Percentiles rank a stretch among this genome's conserved stretches.
Evolutionary conservation across 1,140 invertebrate species (phyloP).

Genomic region (Glossosoma conforme): DNA sequence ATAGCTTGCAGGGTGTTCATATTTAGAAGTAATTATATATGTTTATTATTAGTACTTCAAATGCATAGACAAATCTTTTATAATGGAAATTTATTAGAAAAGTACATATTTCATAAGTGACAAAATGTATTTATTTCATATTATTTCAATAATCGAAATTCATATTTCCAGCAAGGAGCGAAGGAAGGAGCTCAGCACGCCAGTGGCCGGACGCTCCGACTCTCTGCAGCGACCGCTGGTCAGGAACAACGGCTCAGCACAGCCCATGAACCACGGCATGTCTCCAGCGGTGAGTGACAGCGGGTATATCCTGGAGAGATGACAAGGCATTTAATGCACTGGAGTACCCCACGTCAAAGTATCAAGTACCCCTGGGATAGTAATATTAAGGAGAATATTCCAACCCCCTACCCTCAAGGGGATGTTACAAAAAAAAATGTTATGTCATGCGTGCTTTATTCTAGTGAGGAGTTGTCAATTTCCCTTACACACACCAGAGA

Average conservation of each 20-base stretch:
- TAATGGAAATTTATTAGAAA: too few relatives aligned
- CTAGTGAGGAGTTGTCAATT: too few relatives aligned
- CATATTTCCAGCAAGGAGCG: constrained; percentile 40
- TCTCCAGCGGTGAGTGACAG: constrained; percentile 22
- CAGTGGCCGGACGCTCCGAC: constrained; percentile 24
- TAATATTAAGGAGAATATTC: too few relatives aligned
- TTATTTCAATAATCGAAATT: not conserved
- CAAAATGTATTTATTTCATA: not conserved
- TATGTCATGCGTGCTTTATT: too few relatives aligned
- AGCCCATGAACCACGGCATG: constrained; percentile 19
- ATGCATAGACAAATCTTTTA: too few relatives aligned
- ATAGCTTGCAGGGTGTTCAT: too few relatives aligned
- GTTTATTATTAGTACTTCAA: too few relatives aligned
- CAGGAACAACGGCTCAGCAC: constrained; percentile 39
- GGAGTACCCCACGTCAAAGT: not conserved
- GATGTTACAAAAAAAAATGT: too few relatives aligned
- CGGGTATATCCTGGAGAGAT: constrained; percentile 20
- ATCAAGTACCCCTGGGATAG: too few relatives aligned
- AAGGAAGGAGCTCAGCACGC: constrained; percentile 31
- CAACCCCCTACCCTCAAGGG: too few relatives aligned
- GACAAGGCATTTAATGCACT: constrained; percentile 10
- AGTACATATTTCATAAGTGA: not conserved
- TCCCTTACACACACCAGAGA: too few relatives aligned
- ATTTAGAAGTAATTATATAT: too few relatives aligned
- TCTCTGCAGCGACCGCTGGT: constrained; percentile 37